Evolutionary conservation across 2,113 vertebrate species (phyloP).

Genomic region (Oplegnathus fasciatus): DNA sequence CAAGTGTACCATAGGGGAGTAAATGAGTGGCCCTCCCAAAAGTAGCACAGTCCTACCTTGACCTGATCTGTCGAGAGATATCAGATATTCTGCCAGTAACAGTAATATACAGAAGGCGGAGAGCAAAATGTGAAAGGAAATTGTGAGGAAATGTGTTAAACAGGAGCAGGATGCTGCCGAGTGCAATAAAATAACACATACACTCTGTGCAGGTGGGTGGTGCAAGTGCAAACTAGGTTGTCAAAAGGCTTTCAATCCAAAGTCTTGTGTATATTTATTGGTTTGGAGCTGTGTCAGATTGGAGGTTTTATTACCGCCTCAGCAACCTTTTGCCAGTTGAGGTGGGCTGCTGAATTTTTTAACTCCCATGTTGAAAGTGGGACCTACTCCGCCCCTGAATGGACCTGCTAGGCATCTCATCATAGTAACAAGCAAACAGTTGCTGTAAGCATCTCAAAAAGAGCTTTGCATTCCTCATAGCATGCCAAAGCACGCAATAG

Average conservation of each 20-base stretch:
- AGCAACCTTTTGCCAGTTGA: background rate
- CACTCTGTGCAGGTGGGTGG: background rate
- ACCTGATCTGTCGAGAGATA: no score
- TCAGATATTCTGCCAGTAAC: no score
- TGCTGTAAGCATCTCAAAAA: slow-evolving; percentile 23
- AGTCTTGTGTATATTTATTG: background rate
- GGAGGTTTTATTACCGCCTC: background rate
- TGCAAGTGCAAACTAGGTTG: background rate
- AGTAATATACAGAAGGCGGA: background rate
- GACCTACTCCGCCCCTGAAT: background rate
- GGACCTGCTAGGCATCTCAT: background rate
- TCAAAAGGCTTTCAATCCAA: background rate
- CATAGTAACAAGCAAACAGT: slow-evolving; percentile 5
- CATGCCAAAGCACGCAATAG: slow-evolving; percentile 26
- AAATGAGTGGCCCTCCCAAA: no score
- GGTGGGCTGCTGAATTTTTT: background rate
- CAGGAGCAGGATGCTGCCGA: background rate
- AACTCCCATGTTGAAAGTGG: background rate
- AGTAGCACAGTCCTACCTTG: no score
- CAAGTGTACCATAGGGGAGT: no score
- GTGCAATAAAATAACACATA: background rate
- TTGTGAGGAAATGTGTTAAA: background rate
- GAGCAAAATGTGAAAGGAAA: background rate
- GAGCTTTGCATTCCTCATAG: slow-evolving; percentile 14
- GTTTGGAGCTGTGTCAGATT: background rate